Base-by-base conservation (phyloP, 37 sponge, comb jelly and placozoan species). In the Tethya wilhelma region DNA sequence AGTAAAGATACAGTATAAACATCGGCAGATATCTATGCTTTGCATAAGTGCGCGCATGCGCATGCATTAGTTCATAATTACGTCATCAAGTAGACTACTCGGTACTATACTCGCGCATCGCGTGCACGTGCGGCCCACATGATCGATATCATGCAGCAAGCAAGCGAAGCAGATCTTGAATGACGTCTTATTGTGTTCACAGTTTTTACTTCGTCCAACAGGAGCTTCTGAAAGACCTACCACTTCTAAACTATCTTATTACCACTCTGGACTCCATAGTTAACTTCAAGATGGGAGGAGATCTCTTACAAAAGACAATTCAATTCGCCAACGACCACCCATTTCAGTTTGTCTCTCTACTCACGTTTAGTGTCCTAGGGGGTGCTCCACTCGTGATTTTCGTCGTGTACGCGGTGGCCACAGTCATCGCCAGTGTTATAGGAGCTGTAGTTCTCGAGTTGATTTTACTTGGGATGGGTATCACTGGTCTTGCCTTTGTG, bases 391-490 rank as follows among this genome's bases (percentile, higher is more conserved):
- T 87, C n/a, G 56, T 66, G 0, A 40, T 71, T 53, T 87, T 87
- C 71, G 14, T 80, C 20, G 56, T 44, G 19, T 87, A 80, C 56
- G 70, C 76, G 19, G 53, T 65, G 34, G 74, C 77, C 32, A 73
- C 84, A 3, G 33, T 89, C 28, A 38, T 89, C 1, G 68, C 77
- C 25, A 73, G 64, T 45, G 31, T 84, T 25, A 37, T 89, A 26
- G 90, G 64, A 23, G 90, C 79, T 5, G 53, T 84, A 22, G 67
- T 87, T 14, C n/a, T 75, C 56, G 82, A 80, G 28, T 26, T 80
- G 33, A 32, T 80, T 17, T 19, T 87, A 38, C 53, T 87, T 2
- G 69, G 49, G 19, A 32, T 72, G 22, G 88, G 82, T 2, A 65
- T 81, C 3, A 55, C 73, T 8, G 75, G 44, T 0, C 77, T 87